phyloP scores from a whole-genome alignment of 2,797 vertebrate species.

The Eleutherodactylus coqui region DNA sequence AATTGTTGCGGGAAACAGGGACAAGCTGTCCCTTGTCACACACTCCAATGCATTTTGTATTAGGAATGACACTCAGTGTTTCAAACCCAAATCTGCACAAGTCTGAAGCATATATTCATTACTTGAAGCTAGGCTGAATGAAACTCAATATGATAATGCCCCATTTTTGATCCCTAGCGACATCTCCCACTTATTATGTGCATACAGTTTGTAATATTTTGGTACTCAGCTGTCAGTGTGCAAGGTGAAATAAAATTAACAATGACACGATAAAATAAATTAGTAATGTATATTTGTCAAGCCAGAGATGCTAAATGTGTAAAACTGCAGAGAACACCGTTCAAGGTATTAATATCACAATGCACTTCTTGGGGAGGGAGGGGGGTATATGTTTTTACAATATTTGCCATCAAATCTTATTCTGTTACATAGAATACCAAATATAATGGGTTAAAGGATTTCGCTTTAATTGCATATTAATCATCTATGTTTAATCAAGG shows the following conservation, averaged over 20 bases:
- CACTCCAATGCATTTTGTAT: not conserved
- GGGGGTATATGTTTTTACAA: not conserved
- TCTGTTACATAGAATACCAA: not conserved
- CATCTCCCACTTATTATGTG: conserved; percentile 16
- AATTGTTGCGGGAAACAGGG: not conserved
- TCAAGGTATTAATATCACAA: not conserved
- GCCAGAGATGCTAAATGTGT: not conserved
- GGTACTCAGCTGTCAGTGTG: not conserved
- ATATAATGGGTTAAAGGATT: too few relatives aligned
- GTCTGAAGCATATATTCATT: not conserved
- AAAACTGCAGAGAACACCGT: not conserved
- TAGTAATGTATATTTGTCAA: not conserved
- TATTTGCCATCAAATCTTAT: not conserved
- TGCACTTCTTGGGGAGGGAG: too few relatives aligned
- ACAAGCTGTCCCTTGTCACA: conserved; percentile 24
- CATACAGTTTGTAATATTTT: not conserved
- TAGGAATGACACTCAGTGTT: not conserved
- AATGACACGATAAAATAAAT: conserved; percentile 6
- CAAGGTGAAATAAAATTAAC: not conserved
- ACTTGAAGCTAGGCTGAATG: not conserved
- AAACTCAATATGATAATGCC: not conserved
- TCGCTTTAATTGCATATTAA: too few relatives aligned
- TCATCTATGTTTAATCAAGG: too few relatives aligned
- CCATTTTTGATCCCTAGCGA: conserved; percentile 9
- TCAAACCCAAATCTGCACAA: not conserved